Evolutionary conservation across 2,113 vertebrate species (phyloP).

Genomic region (Larimichthys crocea): DNA sequence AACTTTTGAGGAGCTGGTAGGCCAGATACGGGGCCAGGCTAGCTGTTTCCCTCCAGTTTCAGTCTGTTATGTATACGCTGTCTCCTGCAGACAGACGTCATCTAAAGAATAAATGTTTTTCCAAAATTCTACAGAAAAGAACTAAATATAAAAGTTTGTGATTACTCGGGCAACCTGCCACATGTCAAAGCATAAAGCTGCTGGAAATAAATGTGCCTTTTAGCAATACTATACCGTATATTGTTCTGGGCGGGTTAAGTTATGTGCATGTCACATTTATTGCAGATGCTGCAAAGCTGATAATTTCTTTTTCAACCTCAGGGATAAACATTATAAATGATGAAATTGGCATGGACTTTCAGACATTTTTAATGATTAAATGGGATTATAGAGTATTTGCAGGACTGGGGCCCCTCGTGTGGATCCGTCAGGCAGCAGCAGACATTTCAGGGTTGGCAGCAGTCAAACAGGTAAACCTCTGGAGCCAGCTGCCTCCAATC

Average conservation of each 20-base stretch:
- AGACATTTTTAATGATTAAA: conserved; percentile 16
- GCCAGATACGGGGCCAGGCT: no score
- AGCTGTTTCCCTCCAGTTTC: not conserved
- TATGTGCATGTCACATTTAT: conserved; percentile 1
- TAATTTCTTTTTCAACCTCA: not conserved
- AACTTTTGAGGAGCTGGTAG: not conserved
- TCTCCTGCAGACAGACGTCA: not conserved
- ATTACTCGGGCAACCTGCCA: not conserved
- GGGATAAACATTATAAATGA: not conserved
- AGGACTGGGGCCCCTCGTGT: conserved; percentile 26
- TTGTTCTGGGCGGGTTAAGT: not conserved
- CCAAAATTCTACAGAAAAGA: no score
- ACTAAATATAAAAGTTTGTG: not conserved
- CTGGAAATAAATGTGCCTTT: not conserved
- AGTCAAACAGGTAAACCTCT: conserved; percentile 57
- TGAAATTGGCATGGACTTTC: conserved; percentile 13
- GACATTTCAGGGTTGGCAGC: conserved; percentile 38
- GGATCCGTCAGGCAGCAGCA: conserved; percentile 45
- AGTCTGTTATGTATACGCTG: not conserved
- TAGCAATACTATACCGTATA: not conserved
- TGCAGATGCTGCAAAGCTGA: not conserved
- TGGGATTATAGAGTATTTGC: conserved; percentile 28
- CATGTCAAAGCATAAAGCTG: not conserved
- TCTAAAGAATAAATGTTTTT: not conserved
- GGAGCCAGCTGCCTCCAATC: conserved; percentile 72